These are phyloP conservation scores for Platypus cylindrus DNA, from an alignment of 2,888 invertebrate genomes.

Conservation along the genomic window DNA sequence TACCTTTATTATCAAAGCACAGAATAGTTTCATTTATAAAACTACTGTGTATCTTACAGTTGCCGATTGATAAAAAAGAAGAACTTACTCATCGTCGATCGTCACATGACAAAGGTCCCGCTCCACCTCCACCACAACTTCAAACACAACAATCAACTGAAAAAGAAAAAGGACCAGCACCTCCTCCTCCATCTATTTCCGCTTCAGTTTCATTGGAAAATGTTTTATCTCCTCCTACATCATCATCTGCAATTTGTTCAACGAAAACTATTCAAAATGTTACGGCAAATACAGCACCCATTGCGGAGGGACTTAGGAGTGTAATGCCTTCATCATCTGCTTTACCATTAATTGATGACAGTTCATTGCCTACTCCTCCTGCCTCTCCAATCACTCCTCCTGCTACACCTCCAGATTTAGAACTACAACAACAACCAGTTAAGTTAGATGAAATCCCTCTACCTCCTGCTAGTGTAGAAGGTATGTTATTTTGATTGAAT, in stretches of 20 bases:
- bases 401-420: slow-evolving; percentile 26
- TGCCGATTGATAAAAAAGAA: slow-evolving; percentile 50
- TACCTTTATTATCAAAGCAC: no score
- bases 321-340: slow-evolving; percentile 6
- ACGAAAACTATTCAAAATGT: slow-evolving; percentile 10
- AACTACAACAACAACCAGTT: no score
- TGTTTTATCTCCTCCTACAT: slow-evolving; percentile 2
- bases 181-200: slow-evolving; percentile 17
- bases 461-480: slow-evolving; percentile 3
- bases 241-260: slow-evolving; percentile 2
- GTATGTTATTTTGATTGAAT: no score
- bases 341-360: slow-evolving; percentile 14
- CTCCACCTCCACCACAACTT: slow-evolving; percentile 41
- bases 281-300: not conserved
- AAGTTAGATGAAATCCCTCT: no score
- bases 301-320: not conserved
- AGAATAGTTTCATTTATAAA: not conserved
- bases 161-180: slow-evolving; percentile 21
- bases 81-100: slow-evolving; percentile 38
- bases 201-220: not conserved
- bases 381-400: slow-evolving; percentile 32
- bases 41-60: slow-evolving; percentile 2
- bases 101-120: slow-evolving; percentile 37
- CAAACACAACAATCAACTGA: slow-evolving; percentile 35
- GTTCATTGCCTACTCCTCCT: slow-evolving; percentile 30